phyloP scores from a whole-genome alignment of 2,888 invertebrate species.

The Hirtodrosophila alboralis region DNA sequence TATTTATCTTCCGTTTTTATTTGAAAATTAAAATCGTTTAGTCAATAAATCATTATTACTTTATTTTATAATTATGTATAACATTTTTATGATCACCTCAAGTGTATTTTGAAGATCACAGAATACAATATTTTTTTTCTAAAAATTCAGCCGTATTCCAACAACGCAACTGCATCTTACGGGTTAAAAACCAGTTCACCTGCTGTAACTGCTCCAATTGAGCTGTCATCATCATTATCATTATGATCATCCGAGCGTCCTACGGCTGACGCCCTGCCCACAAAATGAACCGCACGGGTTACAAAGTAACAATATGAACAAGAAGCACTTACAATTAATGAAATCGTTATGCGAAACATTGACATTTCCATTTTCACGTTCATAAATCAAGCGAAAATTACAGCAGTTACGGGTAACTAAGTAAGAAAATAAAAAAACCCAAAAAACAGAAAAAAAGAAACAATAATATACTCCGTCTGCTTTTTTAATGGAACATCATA shows the following conservation, averaged over 20 bases:
- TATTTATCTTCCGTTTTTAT: too few species aligned
- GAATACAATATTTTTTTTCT: too few species aligned
- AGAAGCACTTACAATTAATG: conserved; percentile 67
- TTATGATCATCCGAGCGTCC: conserved; percentile 31
- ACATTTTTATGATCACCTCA: too few species aligned
- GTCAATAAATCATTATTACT: too few species aligned
- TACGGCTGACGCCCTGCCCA: conserved; percentile 22
- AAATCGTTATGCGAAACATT: conserved; percentile 76
- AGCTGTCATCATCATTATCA: conserved; percentile 58
- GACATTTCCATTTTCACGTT: conserved; percentile 70
- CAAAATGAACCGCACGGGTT: conserved; percentile 38
- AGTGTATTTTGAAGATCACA: too few species aligned
- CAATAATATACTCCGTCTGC: conserved; percentile 34
- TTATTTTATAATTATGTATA: too few species aligned
- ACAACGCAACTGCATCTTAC: neutral
- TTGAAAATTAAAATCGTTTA: too few species aligned
- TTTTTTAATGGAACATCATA: conserved; percentile 69
- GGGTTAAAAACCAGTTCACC: conserved; percentile 1
- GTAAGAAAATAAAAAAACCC: conserved; percentile 13
- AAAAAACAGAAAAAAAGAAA: conserved; percentile 27
- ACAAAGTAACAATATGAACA: conserved; percentile 27
- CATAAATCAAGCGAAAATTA: conserved; percentile 81
- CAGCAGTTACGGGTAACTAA: conserved; percentile 40
- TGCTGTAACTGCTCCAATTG: conserved; percentile 46
- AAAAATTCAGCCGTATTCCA: too few species aligned